These are phyloP conservation scores for Catharus ustulatus DNA, from an alignment of 2,797 vertebrate genomes.

Conservation along the genomic window DNA sequence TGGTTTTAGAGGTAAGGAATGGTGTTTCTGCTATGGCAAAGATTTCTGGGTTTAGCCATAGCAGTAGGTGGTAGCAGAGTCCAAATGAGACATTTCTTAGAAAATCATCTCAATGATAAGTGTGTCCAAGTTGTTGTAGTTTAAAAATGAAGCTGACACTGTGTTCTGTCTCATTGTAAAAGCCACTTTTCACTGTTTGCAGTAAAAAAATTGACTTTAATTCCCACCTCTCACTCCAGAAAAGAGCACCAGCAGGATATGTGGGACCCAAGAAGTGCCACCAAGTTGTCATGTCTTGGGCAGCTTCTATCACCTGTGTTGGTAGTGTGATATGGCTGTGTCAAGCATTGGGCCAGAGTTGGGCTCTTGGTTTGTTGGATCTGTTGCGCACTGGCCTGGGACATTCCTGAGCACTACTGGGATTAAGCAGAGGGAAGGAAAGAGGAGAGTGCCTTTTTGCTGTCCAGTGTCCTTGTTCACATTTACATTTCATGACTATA, in stretches of 20 bases:
- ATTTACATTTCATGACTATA: neutral
- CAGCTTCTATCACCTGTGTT: rapidly evolving
- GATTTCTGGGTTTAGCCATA: neutral
- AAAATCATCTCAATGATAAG: neutral
- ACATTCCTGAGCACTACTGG: rapidly evolving
- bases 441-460: neutral
- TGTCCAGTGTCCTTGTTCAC: neutral
- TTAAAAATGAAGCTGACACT: neutral
- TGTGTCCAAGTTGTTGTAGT: neutral
- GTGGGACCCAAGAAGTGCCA: rapidly evolving
- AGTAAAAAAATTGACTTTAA: neutral
- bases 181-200: neutral
- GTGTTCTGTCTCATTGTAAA: neutral
- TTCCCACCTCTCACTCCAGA: neutral
- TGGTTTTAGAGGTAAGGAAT: conserved; percentile 90
- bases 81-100: neutral
- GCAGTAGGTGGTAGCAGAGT: neutral
- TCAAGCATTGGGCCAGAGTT: rapidly evolving
- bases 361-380: neutral
- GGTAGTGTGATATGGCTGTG: rapidly evolving
- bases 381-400: neutral
- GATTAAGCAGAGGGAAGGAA: neutral
- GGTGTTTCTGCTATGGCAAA: rapidly evolving
- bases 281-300: rapidly evolving
- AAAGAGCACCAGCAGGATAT: neutral